Percentiles rank a stretch among this genome's conserved stretches.
phyloP scores from a whole-genome alignment of 92 coral and sea anemone species.

The Pocillopora meandrina region DNA sequence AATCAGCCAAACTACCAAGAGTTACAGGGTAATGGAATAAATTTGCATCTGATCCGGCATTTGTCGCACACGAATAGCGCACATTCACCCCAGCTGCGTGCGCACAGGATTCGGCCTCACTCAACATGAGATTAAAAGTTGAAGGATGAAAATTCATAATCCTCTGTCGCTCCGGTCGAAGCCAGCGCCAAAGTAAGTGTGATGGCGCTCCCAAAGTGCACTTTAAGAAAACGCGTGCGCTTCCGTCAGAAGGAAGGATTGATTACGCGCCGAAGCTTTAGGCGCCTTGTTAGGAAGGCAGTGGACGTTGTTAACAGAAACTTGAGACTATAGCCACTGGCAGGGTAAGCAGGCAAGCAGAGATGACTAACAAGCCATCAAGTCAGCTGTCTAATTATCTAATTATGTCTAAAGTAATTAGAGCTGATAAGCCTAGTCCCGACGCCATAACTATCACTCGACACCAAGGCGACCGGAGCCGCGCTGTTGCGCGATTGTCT shows the following conservation, averaged over 20 bases:
- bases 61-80: conserved; percentile 24
- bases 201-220: conserved; percentile 15
- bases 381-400: conserved; percentile 94
- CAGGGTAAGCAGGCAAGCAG: conserved; percentile 45
- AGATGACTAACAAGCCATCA: conserved; percentile 90
- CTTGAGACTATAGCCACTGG: conserved; percentile 45
- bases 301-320: conserved; percentile 41
- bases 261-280: conserved; percentile 51
- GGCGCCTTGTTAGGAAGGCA: conserved; percentile 66
- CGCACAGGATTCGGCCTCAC: conserved; percentile 41
- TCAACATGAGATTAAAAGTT: conserved; percentile 38
- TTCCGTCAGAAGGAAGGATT: conserved; percentile 37
- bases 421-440: conserved; percentile 62
- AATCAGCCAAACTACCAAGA: conserved; percentile 32
- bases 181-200: conserved; percentile 21
- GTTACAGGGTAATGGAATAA: conserved; percentile 41
- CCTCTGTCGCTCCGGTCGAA: conserved; percentile 27
- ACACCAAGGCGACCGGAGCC: conserved; percentile 43
- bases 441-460: conserved; percentile 51
- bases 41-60: conserved; percentile 37
- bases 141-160: conserved; percentile 49
- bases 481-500: conserved; percentile 18
- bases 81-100: conserved; percentile 40
- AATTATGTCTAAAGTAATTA: conserved; percentile 67
- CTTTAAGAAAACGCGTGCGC: conserved; percentile 19